A percentile compares a stretch with the other conserved stretches of the same genome.
These are phyloP conservation scores for Anseranas semipalmata DNA, from an alignment of 2,113 vertebrate genomes.

Conservation along the genomic window DNA sequence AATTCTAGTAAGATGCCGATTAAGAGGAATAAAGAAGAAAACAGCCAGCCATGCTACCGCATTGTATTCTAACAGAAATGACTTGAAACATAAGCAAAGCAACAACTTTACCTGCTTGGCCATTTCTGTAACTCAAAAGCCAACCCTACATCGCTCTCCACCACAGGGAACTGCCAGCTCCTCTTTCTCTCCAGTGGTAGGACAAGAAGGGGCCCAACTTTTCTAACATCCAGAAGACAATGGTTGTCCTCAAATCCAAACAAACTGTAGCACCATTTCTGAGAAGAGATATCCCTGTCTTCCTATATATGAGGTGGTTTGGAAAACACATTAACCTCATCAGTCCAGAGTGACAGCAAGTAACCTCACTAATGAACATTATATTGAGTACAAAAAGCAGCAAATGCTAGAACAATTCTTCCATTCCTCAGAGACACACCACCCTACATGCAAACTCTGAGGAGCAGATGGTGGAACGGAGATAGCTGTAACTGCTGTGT, in stretches of 20 bases:
- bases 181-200: background rate
- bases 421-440: background rate
- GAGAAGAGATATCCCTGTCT: background rate
- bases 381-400: background rate
- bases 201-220: background rate
- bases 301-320: background rate
- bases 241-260: background rate
- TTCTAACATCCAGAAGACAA: background rate
- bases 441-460: background rate
- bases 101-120: background rate
- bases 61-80: background rate
- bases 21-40: background rate
- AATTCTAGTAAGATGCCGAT: background rate
- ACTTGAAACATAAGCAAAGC: background rate
- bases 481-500: background rate
- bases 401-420: background rate
- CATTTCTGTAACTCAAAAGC: background rate
- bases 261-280: background rate
- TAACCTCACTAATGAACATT: background rate
- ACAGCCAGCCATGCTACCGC: background rate
- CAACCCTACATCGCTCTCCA: background rate
- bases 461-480: background rate
- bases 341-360: accelerated
- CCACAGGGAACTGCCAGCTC: background rate
- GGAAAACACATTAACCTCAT: background rate